phyloP scores from a whole-genome alignment of 2,888 invertebrate species.

The Nemoura dubitans region DNA sequence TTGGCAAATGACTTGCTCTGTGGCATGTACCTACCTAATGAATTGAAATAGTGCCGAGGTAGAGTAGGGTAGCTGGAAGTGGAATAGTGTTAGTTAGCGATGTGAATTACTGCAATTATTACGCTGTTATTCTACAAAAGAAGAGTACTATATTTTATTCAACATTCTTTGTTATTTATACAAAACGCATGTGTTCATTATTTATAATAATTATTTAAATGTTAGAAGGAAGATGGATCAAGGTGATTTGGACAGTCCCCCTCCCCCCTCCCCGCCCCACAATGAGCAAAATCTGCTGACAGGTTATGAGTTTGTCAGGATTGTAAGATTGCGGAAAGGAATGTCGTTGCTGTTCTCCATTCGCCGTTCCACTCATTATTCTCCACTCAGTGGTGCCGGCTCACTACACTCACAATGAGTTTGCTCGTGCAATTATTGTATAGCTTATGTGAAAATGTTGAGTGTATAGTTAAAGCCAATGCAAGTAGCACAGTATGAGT shows the following conservation, averaged over 20 bases:
- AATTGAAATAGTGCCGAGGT: no score
- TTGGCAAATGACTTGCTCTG: no score
- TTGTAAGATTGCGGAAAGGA: background rate
- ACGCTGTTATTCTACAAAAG: conserved; percentile 31
- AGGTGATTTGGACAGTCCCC: background rate
- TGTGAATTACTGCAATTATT: background rate
- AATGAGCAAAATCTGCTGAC: background rate
- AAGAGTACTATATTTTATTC: conserved; percentile 46
- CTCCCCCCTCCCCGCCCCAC: background rate
- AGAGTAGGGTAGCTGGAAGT: conserved; percentile 3
- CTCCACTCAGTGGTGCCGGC: no score
- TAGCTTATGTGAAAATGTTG: background rate
- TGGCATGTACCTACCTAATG: no score
- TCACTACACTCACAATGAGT: background rate
- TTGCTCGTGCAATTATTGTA: background rate
- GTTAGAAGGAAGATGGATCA: background rate
- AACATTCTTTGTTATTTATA: conserved; percentile 48
- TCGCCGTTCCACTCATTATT: background rate
- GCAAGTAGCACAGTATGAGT: background rate
- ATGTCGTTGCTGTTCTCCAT: background rate
- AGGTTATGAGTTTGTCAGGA: background rate
- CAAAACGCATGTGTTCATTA: conserved; percentile 44
- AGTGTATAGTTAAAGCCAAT: background rate
- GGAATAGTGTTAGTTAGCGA: background rate
- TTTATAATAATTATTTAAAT: conserved; percentile 27